A percentile compares a stretch with the other conserved stretches of the same genome.
phyloP scores from a whole-genome alignment of 1,140 invertebrate species.

The Cyclargus thomasi region DNA sequence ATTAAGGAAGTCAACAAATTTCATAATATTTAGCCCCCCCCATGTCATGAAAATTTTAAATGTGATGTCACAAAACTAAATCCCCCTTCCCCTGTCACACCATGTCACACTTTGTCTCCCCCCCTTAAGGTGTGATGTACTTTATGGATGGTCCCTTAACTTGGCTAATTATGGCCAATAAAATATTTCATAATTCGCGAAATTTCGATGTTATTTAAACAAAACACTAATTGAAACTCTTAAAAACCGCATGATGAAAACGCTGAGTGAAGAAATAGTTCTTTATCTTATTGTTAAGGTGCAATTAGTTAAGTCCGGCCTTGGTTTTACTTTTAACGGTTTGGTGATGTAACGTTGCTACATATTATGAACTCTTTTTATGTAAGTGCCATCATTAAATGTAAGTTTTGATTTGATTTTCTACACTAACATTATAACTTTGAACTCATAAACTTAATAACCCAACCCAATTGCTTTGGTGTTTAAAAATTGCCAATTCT shows the following conservation, averaged over 20 bases:
- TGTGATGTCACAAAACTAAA: no score
- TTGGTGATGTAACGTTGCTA: conserved; percentile 11
- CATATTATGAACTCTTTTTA: background rate
- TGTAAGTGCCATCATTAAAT: background rate
- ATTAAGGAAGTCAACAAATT: no score
- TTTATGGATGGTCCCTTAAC: no score
- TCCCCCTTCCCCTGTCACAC: no score
- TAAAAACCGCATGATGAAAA: conserved; percentile 11
- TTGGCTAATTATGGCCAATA: background rate
- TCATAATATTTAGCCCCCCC: no score
- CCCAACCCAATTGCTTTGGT: no score
- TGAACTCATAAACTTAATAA: no score
- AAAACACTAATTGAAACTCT: background rate
- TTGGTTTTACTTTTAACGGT: conserved; percentile 15
- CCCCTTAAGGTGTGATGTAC: no score
- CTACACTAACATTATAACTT: no score
- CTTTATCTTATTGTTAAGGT: conserved; percentile 9
- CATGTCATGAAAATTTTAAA: no score
- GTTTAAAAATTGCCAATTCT: no score
- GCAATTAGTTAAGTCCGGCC: conserved; percentile 6
- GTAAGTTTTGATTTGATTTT: background rate
- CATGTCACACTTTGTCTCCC: no score
- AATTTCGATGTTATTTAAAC: background rate
- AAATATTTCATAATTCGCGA: background rate
- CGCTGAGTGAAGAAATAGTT: conserved; percentile 4